These are phyloP conservation scores for Rutilus rutilus DNA, from an alignment of 2,113 vertebrate species.

Conservation along the genomic window DNA sequence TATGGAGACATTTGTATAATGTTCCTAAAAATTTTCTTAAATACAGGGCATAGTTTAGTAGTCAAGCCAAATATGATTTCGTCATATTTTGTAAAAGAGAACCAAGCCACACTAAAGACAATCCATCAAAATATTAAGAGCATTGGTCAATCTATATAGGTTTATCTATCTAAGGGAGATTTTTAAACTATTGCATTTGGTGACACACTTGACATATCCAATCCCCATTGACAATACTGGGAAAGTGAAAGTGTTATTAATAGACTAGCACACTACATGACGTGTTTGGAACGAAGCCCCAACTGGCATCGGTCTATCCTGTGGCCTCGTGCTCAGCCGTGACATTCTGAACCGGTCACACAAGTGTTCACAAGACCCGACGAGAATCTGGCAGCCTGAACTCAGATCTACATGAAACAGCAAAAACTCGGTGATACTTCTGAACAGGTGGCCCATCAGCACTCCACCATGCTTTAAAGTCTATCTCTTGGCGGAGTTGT, in stretches of 20 bases:
- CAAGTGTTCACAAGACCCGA: slow-evolving; percentile 36
- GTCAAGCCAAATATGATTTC: background rate
- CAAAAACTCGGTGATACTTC: background rate
- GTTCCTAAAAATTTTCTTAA: background rate
- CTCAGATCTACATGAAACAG: background rate
- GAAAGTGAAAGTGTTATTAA: slow-evolving; percentile 58
- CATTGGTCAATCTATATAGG: background rate
- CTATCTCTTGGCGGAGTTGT: background rate
- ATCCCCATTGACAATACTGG: background rate
- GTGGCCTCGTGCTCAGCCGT: slow-evolving; percentile 57
- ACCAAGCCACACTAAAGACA: background rate
- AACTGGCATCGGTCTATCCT: slow-evolving; percentile 60
- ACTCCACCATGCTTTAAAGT: slow-evolving; percentile 18
- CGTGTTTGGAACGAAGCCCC: slow-evolving; percentile 50
- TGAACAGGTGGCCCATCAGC: slow-evolving; percentile 22
- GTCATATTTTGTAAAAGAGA: background rate
- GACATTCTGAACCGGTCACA: slow-evolving; percentile 74
- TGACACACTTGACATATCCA: background rate
- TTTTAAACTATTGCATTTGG: background rate
- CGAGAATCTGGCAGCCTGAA: background rate
- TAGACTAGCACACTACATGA: slow-evolving; percentile 63
- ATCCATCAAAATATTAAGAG: no score
- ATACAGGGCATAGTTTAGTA: background rate
- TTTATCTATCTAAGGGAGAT: background rate
- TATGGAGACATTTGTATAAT: background rate